These are phyloP conservation scores for Pogonognathellus flavescens DNA, from an alignment of 1,140 invertebrate species.

Conservation along the genomic window DNA sequence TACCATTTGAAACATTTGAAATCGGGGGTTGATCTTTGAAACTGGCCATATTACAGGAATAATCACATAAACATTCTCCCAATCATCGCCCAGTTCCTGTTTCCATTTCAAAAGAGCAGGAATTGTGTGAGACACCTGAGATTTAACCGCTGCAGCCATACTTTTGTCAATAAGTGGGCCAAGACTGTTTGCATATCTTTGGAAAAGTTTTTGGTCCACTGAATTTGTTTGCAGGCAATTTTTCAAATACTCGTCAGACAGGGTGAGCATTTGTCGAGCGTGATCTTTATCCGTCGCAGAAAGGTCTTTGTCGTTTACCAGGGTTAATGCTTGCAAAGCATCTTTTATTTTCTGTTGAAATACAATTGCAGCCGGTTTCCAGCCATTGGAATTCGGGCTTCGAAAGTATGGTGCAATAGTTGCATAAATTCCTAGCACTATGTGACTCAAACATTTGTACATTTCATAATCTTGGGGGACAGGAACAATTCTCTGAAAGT, in stretches of 20 bases:
- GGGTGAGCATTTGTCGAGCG: not conserved
- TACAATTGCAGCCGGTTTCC: not conserved
- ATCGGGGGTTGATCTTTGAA: not conserved
- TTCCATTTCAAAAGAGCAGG: too few relatives aligned
- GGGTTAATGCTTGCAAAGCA: not conserved
- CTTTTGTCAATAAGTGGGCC: slow-evolving; percentile 39
- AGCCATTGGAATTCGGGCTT: slow-evolving; percentile 16
- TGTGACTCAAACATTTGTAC: slow-evolving; percentile 48
- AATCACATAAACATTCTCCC: too few relatives aligned
- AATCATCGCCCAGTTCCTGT: too few relatives aligned
- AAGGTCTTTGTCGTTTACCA: not conserved
- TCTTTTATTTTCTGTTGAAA: not conserved
- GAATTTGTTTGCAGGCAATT: not conserved
- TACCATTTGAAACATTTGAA: slow-evolving; percentile 1
- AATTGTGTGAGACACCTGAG: not conserved
- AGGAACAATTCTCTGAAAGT: slow-evolving; percentile 50
- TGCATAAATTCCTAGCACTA: slow-evolving; percentile 41
- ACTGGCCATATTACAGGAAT: too few relatives aligned
- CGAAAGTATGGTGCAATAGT: slow-evolving; percentile 47
- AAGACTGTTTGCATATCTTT: not conserved
- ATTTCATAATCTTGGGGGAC: slow-evolving; percentile 23
- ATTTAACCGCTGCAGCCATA: slow-evolving; percentile 2
- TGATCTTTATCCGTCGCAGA: not conserved
- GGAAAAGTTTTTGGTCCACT: not conserved
- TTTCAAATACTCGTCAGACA: not conserved